Conservation (phyloP, 2,113 vertebrate species). For the Ciconia maguari region DNA sequence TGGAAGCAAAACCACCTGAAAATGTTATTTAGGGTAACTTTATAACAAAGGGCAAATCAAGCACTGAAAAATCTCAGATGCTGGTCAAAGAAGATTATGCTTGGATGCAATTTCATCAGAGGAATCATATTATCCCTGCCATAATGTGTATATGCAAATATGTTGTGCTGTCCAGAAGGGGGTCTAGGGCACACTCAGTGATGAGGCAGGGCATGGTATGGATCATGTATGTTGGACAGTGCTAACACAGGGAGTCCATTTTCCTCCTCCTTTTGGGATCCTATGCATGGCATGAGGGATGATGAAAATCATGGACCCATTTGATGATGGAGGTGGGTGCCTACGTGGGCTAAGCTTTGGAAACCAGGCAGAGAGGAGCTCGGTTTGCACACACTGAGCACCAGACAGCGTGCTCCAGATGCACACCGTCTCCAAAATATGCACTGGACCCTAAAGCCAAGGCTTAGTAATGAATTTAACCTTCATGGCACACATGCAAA, state of each 20-base stretch:
- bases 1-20: not conserved
- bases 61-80: not conserved
- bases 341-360: not conserved
- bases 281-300: not conserved
- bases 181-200: not conserved
- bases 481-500: not conserved
- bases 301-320: not conserved
- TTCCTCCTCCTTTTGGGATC: not conserved
- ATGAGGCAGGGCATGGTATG: not conserved
- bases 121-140: not conserved
- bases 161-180: not conserved
- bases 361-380: not conserved
- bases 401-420: not conserved
- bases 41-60: not conserved
- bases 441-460: not conserved
- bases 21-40: not conserved
- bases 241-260: not conserved
- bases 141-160: not conserved
- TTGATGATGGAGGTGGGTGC: not conserved
- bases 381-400: not conserved
- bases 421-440: not conserved
- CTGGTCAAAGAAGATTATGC: not conserved
- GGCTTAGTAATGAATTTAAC: not conserved
- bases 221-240: fast-evolving
- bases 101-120: not conserved